A percentile compares a stretch with the other conserved stretches of the same genome.
Evolutionary conservation across 1,140 invertebrate genomes (phyloP).

Genomic region (Hermatobates lingyangjiaoensis): DNA sequence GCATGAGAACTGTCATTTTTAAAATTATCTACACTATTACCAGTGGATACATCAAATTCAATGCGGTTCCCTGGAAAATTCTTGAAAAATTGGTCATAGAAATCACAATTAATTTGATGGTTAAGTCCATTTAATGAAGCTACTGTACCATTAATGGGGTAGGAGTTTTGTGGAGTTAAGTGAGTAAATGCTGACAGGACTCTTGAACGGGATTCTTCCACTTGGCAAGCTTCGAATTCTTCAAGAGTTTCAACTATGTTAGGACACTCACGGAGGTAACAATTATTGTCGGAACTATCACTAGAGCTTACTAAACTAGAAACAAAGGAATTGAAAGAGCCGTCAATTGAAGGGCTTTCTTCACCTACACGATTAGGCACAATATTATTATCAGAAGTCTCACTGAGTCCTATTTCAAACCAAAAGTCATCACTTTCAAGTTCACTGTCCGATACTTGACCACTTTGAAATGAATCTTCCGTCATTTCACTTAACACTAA

Average conservation of each 20-base stretch:
- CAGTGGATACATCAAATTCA: too few species aligned
- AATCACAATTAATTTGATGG: too few species aligned
- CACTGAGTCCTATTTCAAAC: not conserved
- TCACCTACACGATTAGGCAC: not conserved
- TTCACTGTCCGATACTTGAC: too few species aligned
- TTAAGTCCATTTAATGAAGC: too few species aligned
- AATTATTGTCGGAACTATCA: constrained; percentile 1
- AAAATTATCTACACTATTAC: too few species aligned
- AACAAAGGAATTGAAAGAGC: not conserved
- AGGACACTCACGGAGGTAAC: not conserved
- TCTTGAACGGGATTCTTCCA: not conserved
- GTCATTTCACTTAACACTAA: not conserved
- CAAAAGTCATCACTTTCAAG: too few species aligned
- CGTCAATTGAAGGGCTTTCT: not conserved
- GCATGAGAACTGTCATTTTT: too few species aligned
- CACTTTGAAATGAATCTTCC: not conserved
- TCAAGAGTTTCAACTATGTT: not conserved
- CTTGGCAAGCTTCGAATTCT: not conserved
- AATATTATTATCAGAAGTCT: not conserved
- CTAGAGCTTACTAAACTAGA: not conserved
- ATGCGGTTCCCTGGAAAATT: too few species aligned
- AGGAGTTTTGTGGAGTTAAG: too few species aligned
- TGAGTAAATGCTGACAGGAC: too few species aligned
- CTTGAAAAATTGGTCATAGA: too few species aligned
- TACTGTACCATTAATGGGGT: too few species aligned